Conservation (phyloP, 2,888 invertebrate genomes). For the Hypena proboscidalis region DNA sequence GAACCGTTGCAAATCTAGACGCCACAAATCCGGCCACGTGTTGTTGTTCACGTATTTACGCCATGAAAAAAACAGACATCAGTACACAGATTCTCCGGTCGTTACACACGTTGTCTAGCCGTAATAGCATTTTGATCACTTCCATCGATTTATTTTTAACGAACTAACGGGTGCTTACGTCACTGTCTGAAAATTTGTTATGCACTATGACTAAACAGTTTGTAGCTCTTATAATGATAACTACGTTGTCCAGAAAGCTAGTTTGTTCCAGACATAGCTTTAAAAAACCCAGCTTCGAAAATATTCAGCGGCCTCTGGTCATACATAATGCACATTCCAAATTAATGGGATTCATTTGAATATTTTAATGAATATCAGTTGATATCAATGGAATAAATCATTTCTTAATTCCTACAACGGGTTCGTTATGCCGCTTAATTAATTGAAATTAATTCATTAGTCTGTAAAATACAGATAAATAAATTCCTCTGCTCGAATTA, state of each 20-base stretch:
- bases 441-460: constrained; percentile 22
- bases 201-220: constrained; percentile 33
- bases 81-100: not conserved
- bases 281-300: constrained; percentile 13
- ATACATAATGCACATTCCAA: not conserved
- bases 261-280: constrained; percentile 3
- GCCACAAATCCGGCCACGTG: constrained; percentile 17
- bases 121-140: constrained; percentile 20
- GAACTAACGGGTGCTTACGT: constrained; percentile 42
- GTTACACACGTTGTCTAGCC: constrained; percentile 6
- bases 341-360: constrained; percentile 6
- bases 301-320: not conserved
- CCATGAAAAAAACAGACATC: not conserved
- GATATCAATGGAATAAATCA: not conserved
- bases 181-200: constrained; percentile 51
- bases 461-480: constrained; percentile 7
- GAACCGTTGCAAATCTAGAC: constrained; percentile 6
- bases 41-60: constrained; percentile 5
- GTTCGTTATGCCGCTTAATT: constrained; percentile 5
- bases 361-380: not conserved
- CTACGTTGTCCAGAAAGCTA: too few relatives aligned
- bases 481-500: constrained; percentile 7
- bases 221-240: constrained; percentile 9
- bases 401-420: not conserved
- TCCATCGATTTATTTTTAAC: constrained; percentile 31